Conservation (phyloP, 1,140 invertebrate genomes). For the Pomphorhynchus laevis region DNA sequence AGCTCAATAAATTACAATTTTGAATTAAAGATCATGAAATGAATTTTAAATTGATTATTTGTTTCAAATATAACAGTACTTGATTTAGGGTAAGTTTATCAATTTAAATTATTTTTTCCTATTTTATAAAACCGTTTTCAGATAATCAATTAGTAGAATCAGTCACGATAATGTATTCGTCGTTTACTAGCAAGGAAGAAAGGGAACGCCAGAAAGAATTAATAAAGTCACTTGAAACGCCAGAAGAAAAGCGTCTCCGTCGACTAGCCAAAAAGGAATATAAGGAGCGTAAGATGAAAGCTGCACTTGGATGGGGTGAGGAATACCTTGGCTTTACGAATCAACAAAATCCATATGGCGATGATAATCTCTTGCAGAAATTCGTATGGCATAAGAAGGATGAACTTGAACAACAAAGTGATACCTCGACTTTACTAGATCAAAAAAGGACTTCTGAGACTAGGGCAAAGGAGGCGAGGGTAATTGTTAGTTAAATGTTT, state of each 20-base stretch:
- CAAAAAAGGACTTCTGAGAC: background rate
- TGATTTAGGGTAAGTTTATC: no score
- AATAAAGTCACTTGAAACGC: slow-evolving; percentile 54
- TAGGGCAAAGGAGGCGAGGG: slow-evolving; percentile 9
- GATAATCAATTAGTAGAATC: no score
- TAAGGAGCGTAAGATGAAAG: slow-evolving; percentile 48
- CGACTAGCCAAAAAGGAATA: slow-evolving; percentile 51
- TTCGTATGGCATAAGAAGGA: slow-evolving; percentile 79
- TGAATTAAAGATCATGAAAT: no score
- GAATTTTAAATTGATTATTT: no score
- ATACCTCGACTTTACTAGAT: background rate
- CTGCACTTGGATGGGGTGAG: slow-evolving; percentile 72
- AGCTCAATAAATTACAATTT: no score
- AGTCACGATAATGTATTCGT: no score
- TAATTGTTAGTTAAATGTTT: slow-evolving; percentile 12
- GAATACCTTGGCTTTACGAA: slow-evolving; percentile 76
- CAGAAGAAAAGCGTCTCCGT: slow-evolving; percentile 56
- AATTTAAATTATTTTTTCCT: no score
- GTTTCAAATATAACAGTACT: no score
- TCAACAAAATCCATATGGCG: slow-evolving; percentile 86
- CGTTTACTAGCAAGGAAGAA: no score
- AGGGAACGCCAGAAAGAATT: slow-evolving; percentile 29
- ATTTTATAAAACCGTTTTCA: no score
- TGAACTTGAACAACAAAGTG: background rate
- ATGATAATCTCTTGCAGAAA: slow-evolving; percentile 51